Conservation (phyloP, 2,888 invertebrate genomes). For the Leptopilina myrica region DNA sequence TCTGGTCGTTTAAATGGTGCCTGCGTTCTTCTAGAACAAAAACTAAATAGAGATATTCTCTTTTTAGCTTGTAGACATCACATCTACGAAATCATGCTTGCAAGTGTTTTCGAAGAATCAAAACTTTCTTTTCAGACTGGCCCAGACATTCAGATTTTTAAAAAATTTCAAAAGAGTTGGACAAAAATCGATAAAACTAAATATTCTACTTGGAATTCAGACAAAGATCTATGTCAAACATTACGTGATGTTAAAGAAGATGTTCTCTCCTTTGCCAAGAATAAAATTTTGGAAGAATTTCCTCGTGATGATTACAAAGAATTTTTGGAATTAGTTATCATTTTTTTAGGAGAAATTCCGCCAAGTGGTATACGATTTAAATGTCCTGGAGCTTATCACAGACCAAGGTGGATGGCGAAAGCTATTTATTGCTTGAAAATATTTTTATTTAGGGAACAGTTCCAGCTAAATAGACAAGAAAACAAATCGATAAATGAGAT, state of each 20-base stretch:
- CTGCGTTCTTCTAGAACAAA: no score
- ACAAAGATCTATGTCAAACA: no score
- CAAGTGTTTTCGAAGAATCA: constrained; percentile 36
- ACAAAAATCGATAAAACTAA: constrained; percentile 41
- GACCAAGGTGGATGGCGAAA: constrained; percentile 61
- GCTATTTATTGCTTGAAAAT: constrained; percentile 59
- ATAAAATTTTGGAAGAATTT: no score
- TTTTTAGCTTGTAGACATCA: constrained; percentile 44
- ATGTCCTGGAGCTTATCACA: constrained; percentile 55
- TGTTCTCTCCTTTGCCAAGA: neutral
- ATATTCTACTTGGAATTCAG: neutral
- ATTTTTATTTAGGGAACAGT: constrained; percentile 54
- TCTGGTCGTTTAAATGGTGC: no score
- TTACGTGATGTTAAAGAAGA: no score
- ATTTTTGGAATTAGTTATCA: constrained; percentile 10
- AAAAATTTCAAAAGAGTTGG: constrained; percentile 49
- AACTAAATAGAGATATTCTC: no score
- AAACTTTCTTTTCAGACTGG: constrained; percentile 36
- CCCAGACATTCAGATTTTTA: constrained; percentile 47
- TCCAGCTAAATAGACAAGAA: constrained; percentile 51
- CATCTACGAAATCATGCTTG: constrained; percentile 52
- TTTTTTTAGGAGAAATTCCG: constrained; percentile 54
- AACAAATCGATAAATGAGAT: constrained; percentile 46
- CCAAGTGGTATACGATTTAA: constrained; percentile 43
- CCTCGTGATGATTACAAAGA: no score